phyloP scores from a whole-genome alignment of 2,113 vertebrate genomes.

The Dinomys branickii region DNA sequence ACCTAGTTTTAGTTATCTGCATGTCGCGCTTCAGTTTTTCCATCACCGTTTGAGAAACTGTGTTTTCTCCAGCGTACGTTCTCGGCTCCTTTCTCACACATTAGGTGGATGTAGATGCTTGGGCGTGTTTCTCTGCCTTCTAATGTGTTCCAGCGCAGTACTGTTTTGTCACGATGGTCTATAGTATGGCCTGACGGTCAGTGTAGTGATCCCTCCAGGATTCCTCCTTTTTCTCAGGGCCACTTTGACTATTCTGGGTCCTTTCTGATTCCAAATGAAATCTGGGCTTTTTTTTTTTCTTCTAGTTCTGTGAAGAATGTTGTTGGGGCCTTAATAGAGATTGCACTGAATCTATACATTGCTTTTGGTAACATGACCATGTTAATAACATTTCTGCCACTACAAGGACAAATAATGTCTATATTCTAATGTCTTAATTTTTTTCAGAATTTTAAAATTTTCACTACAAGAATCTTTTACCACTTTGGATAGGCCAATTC shows the following conservation, averaged over 20 bases:
- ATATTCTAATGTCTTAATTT: background rate
- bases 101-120: no score
- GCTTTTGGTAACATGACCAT: background rate
- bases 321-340: background rate
- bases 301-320: background rate
- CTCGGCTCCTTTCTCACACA: no score
- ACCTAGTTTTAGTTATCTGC: background rate
- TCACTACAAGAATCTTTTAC: background rate
- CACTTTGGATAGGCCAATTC: background rate
- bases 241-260: background rate
- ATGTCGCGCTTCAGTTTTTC: background rate
- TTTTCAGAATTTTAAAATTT: background rate
- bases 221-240: no score
- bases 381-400: background rate
- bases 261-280: background rate
- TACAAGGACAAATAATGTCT: background rate
- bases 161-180: no score
- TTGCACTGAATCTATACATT: background rate
- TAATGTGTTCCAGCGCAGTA: no score
- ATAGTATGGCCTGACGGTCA: no score
- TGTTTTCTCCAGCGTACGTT: no score
- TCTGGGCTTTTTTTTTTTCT: background rate
- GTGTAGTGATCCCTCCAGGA: no score
- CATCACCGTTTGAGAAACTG: no score
- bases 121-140: no score